Evolutionary conservation across 2,797 vertebrate genomes (phyloP).

Genomic region (Tarsius wallacei): DNA sequence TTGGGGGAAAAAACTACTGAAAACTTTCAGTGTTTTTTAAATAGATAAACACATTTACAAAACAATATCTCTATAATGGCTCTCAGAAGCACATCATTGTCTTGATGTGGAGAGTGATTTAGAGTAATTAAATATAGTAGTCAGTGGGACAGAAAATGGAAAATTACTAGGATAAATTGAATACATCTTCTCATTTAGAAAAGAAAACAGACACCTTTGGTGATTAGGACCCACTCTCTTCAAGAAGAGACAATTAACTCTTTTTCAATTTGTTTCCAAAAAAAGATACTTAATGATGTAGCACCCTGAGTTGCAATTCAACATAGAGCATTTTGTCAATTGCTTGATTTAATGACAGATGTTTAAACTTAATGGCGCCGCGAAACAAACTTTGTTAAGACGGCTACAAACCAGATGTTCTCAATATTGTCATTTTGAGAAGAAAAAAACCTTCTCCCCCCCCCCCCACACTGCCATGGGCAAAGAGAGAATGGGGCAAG

Average conservation of each 20-base stretch:
- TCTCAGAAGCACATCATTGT: constrained; percentile 83
- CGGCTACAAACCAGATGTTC: constrained; percentile 91
- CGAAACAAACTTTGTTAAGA: constrained; percentile 91
- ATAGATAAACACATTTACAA: constrained; percentile 78
- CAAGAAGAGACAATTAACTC: constrained; percentile 84
- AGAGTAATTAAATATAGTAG: constrained; percentile 86
- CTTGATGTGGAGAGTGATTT: constrained; percentile 88
- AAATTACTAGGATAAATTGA: constrained; percentile 85
- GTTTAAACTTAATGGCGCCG: constrained; percentile 90
- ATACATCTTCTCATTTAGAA: constrained; percentile 84
- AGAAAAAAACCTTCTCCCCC: not conserved
- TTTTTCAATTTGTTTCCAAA: constrained; percentile 83
- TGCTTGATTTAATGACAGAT: constrained; percentile 91
- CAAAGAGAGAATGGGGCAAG: constrained; percentile 81
- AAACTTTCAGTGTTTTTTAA: constrained; percentile 81
- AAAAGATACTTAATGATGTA: constrained; percentile 84
- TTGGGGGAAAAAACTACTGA: constrained; percentile 65
- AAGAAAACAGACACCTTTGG: constrained; percentile 84
- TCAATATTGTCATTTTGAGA: constrained; percentile 85
- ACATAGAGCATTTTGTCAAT: constrained; percentile 86
- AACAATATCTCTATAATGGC: constrained; percentile 67
- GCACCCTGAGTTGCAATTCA: constrained; percentile 82
- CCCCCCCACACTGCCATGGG: constrained; percentile 76
- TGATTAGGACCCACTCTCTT: constrained; percentile 83
- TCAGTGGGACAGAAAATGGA: constrained; percentile 85